Evolutionary conservation across 2,113 vertebrate genomes (phyloP), one percentile per base, ranked within the genome.

Genomic region (Carollia perspicillata): DNA sequence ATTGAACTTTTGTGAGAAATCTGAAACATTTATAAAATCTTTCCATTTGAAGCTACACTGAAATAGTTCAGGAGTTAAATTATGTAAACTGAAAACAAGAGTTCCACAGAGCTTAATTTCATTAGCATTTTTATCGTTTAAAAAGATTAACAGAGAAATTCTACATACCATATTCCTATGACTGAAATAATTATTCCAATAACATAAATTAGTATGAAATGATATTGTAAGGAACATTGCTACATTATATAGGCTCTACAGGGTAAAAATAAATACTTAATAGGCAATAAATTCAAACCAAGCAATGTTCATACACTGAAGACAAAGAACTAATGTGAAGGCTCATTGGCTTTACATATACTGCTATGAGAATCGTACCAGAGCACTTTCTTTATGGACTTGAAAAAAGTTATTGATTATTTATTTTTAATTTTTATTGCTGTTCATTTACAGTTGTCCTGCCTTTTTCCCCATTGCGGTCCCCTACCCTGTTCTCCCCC

Each of bases 51-150:
- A 83, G 1, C 13, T 63, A 35, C 10, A 47, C 12, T 90, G 35
- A 95, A 95, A 78, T 88, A 96, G 37, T 60, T 87, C 8, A 65
- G 23, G 16, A 79, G 2, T 13, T 60, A 60, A 90, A 79, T 85
- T 66, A 60, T 6, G 72, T 81, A 33, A 84, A 47, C 11, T 49
- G 12, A 79, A 85, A 71, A 80, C 83, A 35, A 84, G 20, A 79
- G 6, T n/a, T n/a, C 71, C 16, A 40, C 2, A 14, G 12, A 96
- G 17, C 12, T 86, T 95, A 85, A 94, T 55, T 96, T 88, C 69
- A 84, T 42, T 81, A 44, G 10, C 2, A 40, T 4, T 71, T 83
- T 69, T 80, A 53, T 92, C 30, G 88, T 72, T 92, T 88, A 88
- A 72, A 95, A 72, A 11, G 2, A 66, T 71, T 58, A 92, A 53